Conservation (phyloP, 2,113 vertebrate species). For the Crocuta crocuta region DNA sequence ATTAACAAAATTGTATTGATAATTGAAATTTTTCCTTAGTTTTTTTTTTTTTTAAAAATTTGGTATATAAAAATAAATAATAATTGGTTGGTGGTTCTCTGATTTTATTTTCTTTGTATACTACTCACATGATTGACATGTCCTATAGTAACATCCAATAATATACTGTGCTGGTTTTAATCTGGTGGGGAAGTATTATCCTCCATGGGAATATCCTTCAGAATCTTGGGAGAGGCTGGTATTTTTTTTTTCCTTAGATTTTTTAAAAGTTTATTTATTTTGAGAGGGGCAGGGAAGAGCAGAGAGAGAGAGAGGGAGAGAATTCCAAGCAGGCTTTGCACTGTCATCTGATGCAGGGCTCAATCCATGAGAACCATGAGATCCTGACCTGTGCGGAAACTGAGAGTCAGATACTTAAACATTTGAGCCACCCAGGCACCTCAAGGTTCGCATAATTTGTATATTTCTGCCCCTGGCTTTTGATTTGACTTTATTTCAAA, state of each 20-base stretch:
- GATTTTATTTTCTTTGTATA: neutral
- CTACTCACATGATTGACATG: neutral
- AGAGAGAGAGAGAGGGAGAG: no score
- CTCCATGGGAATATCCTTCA: neutral
- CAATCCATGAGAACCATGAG: no score
- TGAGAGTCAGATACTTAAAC: no score
- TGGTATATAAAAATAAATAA: neutral
- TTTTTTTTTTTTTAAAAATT: neutral
- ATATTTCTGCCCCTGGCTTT: neutral
- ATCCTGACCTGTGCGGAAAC: no score
- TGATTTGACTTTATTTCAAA: neutral
- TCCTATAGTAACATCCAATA: neutral
- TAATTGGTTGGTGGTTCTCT: neutral
- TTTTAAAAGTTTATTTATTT: no score
- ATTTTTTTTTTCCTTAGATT: neutral
- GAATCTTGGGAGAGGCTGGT: neutral
- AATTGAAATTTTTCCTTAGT: neutral
- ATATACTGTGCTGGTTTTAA: neutral
- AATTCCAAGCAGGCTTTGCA: no score
- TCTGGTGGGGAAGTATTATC: neutral
- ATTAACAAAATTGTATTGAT: neutral
- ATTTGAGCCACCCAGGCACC: no score
- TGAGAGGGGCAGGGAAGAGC: no score
- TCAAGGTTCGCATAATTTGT: neutral
- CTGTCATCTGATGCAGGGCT: no score